Evolutionary conservation across 2,113 vertebrate species (phyloP), one percentile per base, ranked within the genome.

Genomic region (Merops nubicus): DNA sequence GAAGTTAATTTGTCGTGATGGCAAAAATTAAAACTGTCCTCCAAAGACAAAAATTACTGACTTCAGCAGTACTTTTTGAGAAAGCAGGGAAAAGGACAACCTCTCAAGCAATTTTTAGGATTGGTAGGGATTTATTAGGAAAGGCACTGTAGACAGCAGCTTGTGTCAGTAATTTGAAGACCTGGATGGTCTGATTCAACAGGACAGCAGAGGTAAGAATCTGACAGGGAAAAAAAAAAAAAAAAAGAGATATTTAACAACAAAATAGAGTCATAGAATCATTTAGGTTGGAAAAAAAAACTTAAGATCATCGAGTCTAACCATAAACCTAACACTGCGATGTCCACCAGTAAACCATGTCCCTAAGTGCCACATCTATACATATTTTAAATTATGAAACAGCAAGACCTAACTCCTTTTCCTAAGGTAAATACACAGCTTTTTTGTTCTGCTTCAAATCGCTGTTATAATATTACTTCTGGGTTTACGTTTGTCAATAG

Each of bases 81-180:
- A 93, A 26, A 70, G 20, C 40, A 69, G 38, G 42, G 33, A 83
- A 91, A 81, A 93, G 56, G 34, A 90, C 22, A 90, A 70, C 5
- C 21, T 85, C 83, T 79, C 25, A 38, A 82, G 67, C 50, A n/a
- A 53, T 85, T 96, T 68, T 60, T 48, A 87, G 59, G 62, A 88
- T 95, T 89, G 93, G 25, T 31, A 22, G 6, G 10, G 57, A 89
- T 94, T 94, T 88, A 85, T 64, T 51, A 73, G 51, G 50, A 93
- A 91, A 93, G 63, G 25, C 26, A 75, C 14, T 60, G 12, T 31
- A 68, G 15, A 78, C 36, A 67, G 33, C 43, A 95, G 64, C 22
- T 77, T 85, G 10, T 83, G 47, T 60, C 40, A 93, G 74, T 38
- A 83, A 83, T 85, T 43, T 76, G 50, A 76, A 85, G 70, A 62